Percentiles rank a stretch among this genome's conserved stretches.
These are phyloP conservation scores for Ochotona curzoniae DNA, from an alignment of 2,113 vertebrate genomes.

Conservation along the genomic window DNA sequence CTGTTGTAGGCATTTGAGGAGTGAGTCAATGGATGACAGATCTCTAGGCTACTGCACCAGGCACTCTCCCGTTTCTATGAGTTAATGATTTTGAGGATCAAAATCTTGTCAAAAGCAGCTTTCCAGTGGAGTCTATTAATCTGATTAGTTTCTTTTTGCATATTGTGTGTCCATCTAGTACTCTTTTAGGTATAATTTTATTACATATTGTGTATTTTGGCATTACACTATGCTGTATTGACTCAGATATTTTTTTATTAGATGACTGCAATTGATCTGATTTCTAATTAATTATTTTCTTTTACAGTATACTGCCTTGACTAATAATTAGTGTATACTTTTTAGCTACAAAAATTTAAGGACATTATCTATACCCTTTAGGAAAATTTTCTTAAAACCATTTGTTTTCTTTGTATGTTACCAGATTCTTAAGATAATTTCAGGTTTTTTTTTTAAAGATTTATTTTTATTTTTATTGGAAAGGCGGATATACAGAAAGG, in stretches of 20 bases:
- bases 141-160: neutral
- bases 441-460: too few species aligned
- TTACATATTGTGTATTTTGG: neutral
- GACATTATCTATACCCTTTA: slow-evolving; percentile 7
- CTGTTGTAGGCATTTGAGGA: too few species aligned
- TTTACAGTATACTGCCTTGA: neutral
- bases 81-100: neutral
- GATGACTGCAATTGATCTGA: neutral
- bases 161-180: neutral
- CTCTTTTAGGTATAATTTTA: neutral
- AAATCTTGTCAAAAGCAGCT: slow-evolving; percentile 1
- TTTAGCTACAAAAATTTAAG: slow-evolving; percentile 4
- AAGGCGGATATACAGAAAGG: too few species aligned
- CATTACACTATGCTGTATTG: neutral
- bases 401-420: slow-evolving; percentile 34
- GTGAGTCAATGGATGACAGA: too few species aligned
- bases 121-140: neutral
- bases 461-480: too few species aligned
- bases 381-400: neutral
- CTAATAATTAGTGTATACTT: neutral
- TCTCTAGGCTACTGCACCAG: too few species aligned
- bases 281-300: slow-evolving; percentile 31
- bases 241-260: neutral
- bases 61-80: neutral
- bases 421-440: slow-evolving; percentile 38